Base-by-base conservation (phyloP, 1,140 invertebrate genomes). In the Drosophila ananassae region DNA sequence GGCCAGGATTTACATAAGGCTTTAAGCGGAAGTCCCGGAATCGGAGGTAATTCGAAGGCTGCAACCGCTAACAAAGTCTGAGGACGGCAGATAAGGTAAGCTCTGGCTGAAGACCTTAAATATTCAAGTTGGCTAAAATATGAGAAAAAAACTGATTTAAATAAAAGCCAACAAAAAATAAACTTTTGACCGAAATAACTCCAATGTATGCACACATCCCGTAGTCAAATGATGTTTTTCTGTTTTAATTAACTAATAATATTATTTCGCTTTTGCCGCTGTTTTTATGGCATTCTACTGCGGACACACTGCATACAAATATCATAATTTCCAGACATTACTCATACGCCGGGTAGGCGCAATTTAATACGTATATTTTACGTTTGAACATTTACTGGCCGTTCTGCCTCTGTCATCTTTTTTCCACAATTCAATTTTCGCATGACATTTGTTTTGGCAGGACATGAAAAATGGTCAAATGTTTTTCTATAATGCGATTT, bases 401-500 rank as follows among this genome's bases (percentile, higher is more conserved):
- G 39, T 22, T 60, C 30, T 39, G 59, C 34, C 32, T 39, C 53
- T 75, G 64, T 77, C 74, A 44, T 71, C 44, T 68, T 67, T 68
- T 55, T 59, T 71, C 53, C 76, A 66, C 75, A 82, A 87, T 89
- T 89, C 76, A 83, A 89, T 87, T 87, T 79, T 66, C 10, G 58
- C 61, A 52, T 75, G 66, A 68, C 66, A 69, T 75, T 73, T 73
- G 30, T 73, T 61, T 61, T 62, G 67, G 46, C 59, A 64, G 68
- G 51, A 46, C 58, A 75, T 74, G 53, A 78, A 84, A 81, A 82
- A 78, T 78, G 83, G 79, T 87, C 83, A 89, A 87, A 79, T 84
- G 75, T 87, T 89, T 87, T 89, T 79, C 66, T 71, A 79, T 89
- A 83, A 79, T 77, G 79, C 77, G 76, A 85, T 87, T 89, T 89